Conservation (phyloP, 2,113 vertebrate species). For the Ornithorhynchus anatinus region DNA sequence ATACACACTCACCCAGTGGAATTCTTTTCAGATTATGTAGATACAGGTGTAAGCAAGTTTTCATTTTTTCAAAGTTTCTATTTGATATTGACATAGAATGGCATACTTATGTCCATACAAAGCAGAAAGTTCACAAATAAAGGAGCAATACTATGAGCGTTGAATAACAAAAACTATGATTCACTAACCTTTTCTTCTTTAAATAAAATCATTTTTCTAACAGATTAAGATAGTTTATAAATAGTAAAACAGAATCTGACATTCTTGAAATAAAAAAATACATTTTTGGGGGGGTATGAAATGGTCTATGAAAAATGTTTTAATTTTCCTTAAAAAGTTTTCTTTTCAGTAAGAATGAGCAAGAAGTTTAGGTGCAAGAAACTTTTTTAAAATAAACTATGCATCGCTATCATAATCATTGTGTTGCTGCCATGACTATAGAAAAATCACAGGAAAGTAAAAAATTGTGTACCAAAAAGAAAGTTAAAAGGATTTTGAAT, state of each 20-base stretch:
- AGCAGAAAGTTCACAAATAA: no score
- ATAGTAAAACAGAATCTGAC: slow-evolving; percentile 56
- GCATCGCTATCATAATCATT: no score
- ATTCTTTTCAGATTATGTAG: background rate
- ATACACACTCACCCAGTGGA: background rate
- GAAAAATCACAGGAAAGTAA: no score
- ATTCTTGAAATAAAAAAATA: slow-evolving; percentile 63
- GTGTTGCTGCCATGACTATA: no score
- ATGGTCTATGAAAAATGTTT: slow-evolving; percentile 35
- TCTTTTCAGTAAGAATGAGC: slow-evolving; percentile 24
- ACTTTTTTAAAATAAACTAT: background rate
- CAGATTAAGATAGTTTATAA: slow-evolving; percentile 55
- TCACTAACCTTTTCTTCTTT: slow-evolving; percentile 67
- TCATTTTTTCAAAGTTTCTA: no score
- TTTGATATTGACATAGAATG: no score
- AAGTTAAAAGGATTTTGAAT: no score
- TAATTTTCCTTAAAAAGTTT: slow-evolving; percentile 34
- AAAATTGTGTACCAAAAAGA: no score
- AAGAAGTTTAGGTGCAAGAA: slow-evolving; percentile 25
- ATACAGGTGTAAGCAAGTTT: background rate
- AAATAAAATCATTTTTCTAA: slow-evolving; percentile 51
- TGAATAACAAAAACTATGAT: no score
- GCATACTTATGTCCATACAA: no score
- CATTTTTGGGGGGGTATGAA: slow-evolving; percentile 60
- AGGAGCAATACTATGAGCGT: no score